Percentiles rank a stretch among this genome's conserved stretches.
phyloP scores from a whole-genome alignment of 2,888 invertebrate genomes.

The Stenurella melanura region DNA sequence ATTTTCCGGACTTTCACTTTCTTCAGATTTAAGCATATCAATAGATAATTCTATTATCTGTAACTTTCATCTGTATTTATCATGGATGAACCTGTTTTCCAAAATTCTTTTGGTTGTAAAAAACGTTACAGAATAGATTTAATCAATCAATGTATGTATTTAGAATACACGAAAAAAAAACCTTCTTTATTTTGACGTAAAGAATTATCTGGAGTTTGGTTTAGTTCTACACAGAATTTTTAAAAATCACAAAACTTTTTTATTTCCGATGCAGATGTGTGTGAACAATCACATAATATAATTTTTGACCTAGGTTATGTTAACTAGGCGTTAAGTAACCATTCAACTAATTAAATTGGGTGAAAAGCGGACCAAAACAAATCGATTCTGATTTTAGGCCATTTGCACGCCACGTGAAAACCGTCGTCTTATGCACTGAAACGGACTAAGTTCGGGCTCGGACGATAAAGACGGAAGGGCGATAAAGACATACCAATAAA shows the following conservation, averaged over 20 bases:
- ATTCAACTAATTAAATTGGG: neutral
- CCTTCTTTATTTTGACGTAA: no score
- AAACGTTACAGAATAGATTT: no score
- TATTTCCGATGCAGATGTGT: neutral
- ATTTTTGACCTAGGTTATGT: neutral
- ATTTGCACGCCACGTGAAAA: neutral
- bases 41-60: no score
- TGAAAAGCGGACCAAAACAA: neutral
- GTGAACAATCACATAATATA: neutral
- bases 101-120: no score
- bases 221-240: no score
- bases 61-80: no score
- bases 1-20: no score
- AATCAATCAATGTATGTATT: no score
- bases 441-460: neutral
- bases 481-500: constrained; percentile 21
- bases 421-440: neutral
- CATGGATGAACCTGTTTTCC: no score
- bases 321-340: neutral
- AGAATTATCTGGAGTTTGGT: no score
- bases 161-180: no score
- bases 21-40: no score
- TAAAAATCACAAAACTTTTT: neutral
- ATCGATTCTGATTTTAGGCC: constrained; percentile 3
- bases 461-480: constrained; percentile 4